Evolutionary conservation across 1,140 invertebrate genomes (phyloP).

Genomic region (Myzus persicae): DNA sequence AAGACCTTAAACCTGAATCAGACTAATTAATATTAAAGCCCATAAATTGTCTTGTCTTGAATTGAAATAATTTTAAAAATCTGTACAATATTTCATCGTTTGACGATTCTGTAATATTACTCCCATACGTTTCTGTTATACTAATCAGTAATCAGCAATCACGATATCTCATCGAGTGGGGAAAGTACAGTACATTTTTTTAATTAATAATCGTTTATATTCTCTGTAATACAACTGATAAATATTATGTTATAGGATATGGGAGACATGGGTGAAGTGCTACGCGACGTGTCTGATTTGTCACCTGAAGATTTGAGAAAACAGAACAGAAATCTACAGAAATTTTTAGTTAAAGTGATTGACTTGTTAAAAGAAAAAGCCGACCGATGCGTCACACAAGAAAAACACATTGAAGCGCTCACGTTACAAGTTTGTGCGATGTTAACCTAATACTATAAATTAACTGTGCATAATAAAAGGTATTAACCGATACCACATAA

Average conservation of each 20-base stretch:
- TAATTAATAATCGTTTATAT: not conserved
- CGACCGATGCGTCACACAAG: slow-evolving; percentile 59
- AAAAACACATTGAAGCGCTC: slow-evolving; percentile 61
- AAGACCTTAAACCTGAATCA: too few relatives aligned
- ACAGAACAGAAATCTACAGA: slow-evolving; percentile 61
- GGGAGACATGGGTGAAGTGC: slow-evolving; percentile 30
- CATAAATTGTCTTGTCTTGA: too few relatives aligned
- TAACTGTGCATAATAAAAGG: not conserved
- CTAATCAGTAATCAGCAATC: too few relatives aligned
- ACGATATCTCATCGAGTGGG: not conserved
- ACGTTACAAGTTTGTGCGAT: slow-evolving; percentile 60
- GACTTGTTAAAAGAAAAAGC: slow-evolving; percentile 62
- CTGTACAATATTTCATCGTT: not conserved
- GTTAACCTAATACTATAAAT: not conserved
- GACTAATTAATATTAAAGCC: too few relatives aligned
- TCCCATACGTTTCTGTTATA: not conserved
- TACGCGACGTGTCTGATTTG: slow-evolving; percentile 34
- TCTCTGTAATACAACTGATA: not conserved
- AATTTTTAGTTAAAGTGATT: slow-evolving; percentile 61
- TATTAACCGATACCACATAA: not conserved
- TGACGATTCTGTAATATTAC: not conserved
- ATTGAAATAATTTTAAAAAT: not conserved
- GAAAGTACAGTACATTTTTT: not conserved
- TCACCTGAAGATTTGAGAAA: slow-evolving; percentile 53
- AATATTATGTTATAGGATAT: slow-evolving; percentile 5